Conservation (phyloP, 2,113 vertebrate genomes). For the Actenoides lindsayi region DNA sequence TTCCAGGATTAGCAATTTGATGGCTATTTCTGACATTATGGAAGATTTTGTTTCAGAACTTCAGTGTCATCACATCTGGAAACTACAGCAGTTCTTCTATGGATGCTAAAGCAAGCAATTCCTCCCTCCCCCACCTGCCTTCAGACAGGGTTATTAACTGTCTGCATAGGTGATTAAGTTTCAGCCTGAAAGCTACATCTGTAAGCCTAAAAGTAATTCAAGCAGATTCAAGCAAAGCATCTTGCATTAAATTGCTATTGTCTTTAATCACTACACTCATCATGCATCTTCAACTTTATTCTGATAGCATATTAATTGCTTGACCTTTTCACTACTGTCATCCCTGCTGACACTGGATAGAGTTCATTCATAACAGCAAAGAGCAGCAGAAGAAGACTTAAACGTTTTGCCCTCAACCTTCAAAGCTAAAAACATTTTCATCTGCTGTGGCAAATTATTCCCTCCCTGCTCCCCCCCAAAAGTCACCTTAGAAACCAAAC, state of each 20-base stretch:
- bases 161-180: constrained; percentile 22
- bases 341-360: background rate
- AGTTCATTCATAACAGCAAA: background rate
- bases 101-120: background rate
- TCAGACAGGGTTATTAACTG: constrained; percentile 34
- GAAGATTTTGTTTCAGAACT: background rate
- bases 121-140: background rate
- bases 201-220: constrained; percentile 32
- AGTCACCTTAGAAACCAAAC: background rate
- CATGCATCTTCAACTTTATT: constrained; percentile 7
- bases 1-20: background rate
- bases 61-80: background rate
- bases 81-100: background rate
- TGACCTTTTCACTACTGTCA: constrained; percentile 31
- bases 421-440: background rate
- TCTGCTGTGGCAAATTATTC: background rate
- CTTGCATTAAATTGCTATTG: background rate
- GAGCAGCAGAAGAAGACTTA: background rate
- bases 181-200: background rate
- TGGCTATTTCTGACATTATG: background rate
- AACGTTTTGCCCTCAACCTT: background rate
- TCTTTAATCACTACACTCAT: constrained; percentile 4
- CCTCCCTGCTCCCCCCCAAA: background rate
- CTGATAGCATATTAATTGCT: constrained; percentile 10
- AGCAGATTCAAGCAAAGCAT: constrained; percentile 12